These are phyloP conservation scores for Syngnathus acus DNA, from an alignment of 2,797 vertebrate genomes.

Conservation along the genomic window DNA sequence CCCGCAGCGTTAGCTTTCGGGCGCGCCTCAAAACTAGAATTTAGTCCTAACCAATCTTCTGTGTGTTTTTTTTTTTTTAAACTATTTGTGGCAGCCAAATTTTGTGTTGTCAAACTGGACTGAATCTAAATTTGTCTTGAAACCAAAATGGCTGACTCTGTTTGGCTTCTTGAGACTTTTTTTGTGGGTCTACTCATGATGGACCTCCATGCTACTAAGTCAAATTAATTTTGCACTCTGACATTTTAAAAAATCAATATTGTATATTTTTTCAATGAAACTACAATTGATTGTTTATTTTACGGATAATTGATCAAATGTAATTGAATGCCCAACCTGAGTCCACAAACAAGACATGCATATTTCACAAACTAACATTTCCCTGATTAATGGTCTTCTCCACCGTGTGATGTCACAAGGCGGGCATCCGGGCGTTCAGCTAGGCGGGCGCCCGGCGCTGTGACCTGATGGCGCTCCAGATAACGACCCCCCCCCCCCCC, in stretches of 20 bases:
- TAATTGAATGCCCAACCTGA: background rate
- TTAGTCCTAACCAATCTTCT: background rate
- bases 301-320: background rate
- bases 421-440: constrained; percentile 4
- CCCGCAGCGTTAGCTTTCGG: constrained; percentile 13
- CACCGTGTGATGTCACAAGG: constrained; percentile 8
- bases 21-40: background rate
- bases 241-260: no score
- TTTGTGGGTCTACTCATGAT: no score
- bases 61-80: no score
- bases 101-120: no score
- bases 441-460: constrained; percentile 36
- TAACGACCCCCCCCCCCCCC: constrained; percentile 20
- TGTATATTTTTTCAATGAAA: no score
- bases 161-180: no score
- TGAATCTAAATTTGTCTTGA: no score
- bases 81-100: no score
- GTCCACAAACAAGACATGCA: background rate
- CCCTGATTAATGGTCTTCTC: background rate
- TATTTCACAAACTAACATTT: background rate
- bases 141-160: no score
- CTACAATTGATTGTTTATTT: no score
- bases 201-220: no score
- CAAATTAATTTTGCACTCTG: no score
- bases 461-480: constrained; percentile 50